Percentiles rank a stretch among this genome's conserved stretches.
phyloP scores from a whole-genome alignment of 2,113 vertebrate genomes.

The Eretmochelys imbricata region DNA sequence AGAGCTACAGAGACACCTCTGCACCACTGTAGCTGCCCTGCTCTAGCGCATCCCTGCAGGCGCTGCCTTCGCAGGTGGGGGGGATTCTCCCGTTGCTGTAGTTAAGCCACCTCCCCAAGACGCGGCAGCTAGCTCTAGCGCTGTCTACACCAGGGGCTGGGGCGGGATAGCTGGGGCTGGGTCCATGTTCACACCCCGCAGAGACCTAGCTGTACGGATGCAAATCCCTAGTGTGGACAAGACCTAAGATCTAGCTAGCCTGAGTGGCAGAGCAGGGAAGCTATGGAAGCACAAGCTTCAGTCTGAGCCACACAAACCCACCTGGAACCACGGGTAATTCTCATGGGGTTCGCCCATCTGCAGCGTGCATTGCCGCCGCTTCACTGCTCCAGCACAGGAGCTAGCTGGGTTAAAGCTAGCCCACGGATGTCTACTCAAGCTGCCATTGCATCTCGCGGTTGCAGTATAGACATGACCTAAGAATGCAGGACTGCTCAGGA shows the following conservation, averaged over 20 bases:
- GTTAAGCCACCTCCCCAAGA: background rate
- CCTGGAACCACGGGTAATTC: no score
- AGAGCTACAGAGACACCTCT: no score
- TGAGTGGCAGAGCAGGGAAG: background rate
- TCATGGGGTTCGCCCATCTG: background rate
- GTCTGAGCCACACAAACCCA: background rate
- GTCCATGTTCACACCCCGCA: background rate
- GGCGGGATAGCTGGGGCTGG: no score
- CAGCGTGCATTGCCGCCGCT: background rate
- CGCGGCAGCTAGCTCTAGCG: background rate
- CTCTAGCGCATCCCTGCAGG: no score
- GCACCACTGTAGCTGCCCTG: no score
- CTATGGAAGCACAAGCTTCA: background rate
- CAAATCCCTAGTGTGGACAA: background rate
- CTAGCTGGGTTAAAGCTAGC: background rate
- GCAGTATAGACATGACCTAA: background rate
- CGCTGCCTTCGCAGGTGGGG: fast-evolving
- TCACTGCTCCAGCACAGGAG: background rate
- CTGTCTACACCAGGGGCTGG: no score
- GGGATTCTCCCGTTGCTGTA: background rate
- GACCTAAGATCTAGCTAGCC: background rate
- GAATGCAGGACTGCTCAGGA: background rate
- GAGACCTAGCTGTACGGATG: background rate
- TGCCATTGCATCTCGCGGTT: background rate
- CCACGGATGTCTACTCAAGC: background rate